Percentiles rank a stretch among this genome's conserved stretches.
These are phyloP conservation scores for Teleogryllus oceanicus DNA, from an alignment of 2,888 invertebrate genomes.

Conservation along the genomic window DNA sequence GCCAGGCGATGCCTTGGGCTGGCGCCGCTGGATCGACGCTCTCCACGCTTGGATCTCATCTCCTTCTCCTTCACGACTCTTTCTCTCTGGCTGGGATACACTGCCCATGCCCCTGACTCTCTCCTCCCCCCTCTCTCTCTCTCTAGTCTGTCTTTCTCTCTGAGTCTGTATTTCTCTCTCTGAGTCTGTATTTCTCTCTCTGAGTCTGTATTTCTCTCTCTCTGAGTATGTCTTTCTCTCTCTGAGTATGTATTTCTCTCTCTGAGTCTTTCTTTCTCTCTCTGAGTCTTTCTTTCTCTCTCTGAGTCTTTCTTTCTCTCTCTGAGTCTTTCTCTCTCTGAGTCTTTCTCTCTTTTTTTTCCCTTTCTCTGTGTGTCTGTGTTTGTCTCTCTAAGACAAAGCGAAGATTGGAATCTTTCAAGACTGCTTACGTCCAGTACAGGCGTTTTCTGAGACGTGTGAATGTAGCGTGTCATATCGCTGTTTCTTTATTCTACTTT, in stretches of 20 bases:
- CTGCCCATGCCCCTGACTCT: neutral
- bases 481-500: no score
- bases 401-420: no score
- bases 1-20: neutral
- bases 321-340: constrained; percentile 26
- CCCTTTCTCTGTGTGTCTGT: no score
- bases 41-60: neutral
- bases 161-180: constrained; percentile 46
- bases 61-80: neutral
- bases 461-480: no score
- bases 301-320: constrained; percentile 35
- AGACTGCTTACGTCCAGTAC: no score
- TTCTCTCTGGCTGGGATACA: neutral
- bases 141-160: constrained; percentile 44
- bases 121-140: constrained; percentile 33
- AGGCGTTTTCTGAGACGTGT: no score
- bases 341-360: constrained; percentile 44
- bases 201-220: no score
- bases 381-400: no score
- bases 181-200: no score
- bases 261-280: neutral
- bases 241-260: no score
- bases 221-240: no score
- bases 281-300: neutral
- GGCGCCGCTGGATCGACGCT: neutral